Percentiles rank a stretch among this genome's conserved stretches.
Evolutionary conservation across 2,797 vertebrate genomes (phyloP).

Genomic region (Pteronotus mesoamericanus): DNA sequence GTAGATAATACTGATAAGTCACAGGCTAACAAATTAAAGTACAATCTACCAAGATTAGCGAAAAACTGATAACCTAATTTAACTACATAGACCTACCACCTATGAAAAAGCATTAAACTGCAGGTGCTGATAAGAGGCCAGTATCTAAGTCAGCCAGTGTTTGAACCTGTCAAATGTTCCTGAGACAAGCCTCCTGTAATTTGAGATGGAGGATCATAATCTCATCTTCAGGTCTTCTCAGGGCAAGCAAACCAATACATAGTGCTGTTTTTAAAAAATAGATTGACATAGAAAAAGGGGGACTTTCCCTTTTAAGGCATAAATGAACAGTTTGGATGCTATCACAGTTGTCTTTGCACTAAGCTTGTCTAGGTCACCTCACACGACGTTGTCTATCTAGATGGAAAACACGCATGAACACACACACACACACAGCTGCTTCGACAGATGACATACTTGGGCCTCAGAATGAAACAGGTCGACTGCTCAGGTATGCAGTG

Average conservation of each 20-base stretch:
- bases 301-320: neutral
- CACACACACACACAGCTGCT: neutral
- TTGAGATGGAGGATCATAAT: slow-evolving; percentile 51
- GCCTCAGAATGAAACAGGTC: neutral
- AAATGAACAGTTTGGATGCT: neutral
- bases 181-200: slow-evolving; percentile 35
- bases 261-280: neutral
- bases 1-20: neutral
- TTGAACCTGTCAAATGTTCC: slow-evolving; percentile 30
- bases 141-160: neutral
- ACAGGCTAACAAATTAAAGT: slow-evolving; percentile 1
- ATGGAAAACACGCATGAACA: neutral
- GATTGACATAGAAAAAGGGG: neutral
- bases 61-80: neutral
- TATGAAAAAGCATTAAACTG: neutral
- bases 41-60: neutral
- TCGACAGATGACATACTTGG: neutral
- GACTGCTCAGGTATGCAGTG: neutral
- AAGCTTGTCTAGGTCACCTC: neutral
- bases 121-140: neutral
- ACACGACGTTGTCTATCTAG: neutral
- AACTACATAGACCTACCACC: neutral
- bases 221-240: slow-evolving; percentile 23
- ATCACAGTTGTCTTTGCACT: neutral
- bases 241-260: slow-evolving; percentile 17